Base-by-base conservation (phyloP, 2,113 vertebrate genomes). In the Limanda limanda region DNA sequence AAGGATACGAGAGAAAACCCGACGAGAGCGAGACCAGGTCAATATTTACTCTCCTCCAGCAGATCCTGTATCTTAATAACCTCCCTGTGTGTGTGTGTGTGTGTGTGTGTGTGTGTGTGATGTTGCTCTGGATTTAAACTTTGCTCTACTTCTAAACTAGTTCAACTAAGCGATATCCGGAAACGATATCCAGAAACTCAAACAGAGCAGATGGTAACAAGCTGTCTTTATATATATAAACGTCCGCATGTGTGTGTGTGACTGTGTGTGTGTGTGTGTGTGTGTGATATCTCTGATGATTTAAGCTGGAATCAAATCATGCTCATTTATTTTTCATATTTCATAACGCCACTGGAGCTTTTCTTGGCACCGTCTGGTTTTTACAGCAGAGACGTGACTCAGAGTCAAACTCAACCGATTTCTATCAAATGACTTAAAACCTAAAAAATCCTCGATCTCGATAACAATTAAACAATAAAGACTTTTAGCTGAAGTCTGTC, bases 31-130 rank as follows among this genome's bases (percentile, higher is more conserved):
- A n/a, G n/a, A 17, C 14, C 18, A 13, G 21, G 79, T 62, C 59
- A 90, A 88, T 88, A 88, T 90, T 88, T 82, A 83, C 78, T 78
- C 58, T 85, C 59, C 56, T 69, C 55, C 72, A 63, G 45, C 78
- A 83, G 68, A 86, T 90, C 88, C 88, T 85, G 88, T 5, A 58
- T 21, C 10, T 27, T 47, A 15, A 42, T 3, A 60, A 5, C 23
- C 4, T 25, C 23, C 54, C 45, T 24, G 51, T 9, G 60, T 70
- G 65, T 55, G 64, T 10, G 6, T 69, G 68, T 52, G 27, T 42
- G 40, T 13, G 40, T 3, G 12, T 13, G 10, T 42, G 40, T 42
- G 40, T 42, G 12, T 13, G 11, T 13, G n/a, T 52, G 3, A 31
- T 45, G 61, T 45, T 45, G 42, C 13, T 45, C 42, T 45, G 11